Evolutionary conservation across 2,888 invertebrate genomes (phyloP), one percentile per base, ranked within the genome.

Genomic region (Polyploca ridens): DNA sequence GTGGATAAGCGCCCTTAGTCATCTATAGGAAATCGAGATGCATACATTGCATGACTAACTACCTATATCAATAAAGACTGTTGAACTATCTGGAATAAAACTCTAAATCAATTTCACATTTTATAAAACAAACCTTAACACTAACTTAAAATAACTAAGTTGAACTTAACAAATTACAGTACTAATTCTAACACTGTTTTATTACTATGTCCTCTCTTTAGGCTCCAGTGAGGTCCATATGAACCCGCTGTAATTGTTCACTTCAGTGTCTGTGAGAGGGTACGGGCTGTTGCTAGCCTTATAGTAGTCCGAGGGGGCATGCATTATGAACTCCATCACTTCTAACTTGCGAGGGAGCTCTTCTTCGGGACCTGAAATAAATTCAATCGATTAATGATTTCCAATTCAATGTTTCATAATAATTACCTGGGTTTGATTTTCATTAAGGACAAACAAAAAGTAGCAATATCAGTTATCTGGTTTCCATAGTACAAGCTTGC

Each of bases 221-320:
- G 94, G 84, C 63, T 95, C 95, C 63, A 96, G 78, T 0, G 95
- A 90, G 0, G 96, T 95, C 96, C 96, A 96, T 70, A 96, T 95
- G 77, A 94, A 96, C 0, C 96, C 96, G 19, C 82, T 91, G 60
- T 91, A 87, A 65, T 92, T 87, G 67, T 94, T 93, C 0, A 94
- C 75, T 62, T 93, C 91, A 3, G 85, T 86, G 63, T 95, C 93
- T 0, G 86, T 88, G 60, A 95, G 89, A 0, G 97, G 97, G 86
- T 97, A 98, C 0, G 98, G 98, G 14, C 96, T 96, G 71, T 95
- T 96, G 74, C 95, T 96, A 10, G 97, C 95, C 82, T 96, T 96
- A 87, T 96, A 98, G 90, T 98, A 98, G 86, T 98, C 98, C 0
- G 98, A 98, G 0, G 98, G 98, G 0, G 98, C 98, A 81, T 98